These are phyloP conservation scores for Cryptoprocta ferox DNA, from an alignment of 2,797 vertebrate species.

Conservation along the genomic window DNA sequence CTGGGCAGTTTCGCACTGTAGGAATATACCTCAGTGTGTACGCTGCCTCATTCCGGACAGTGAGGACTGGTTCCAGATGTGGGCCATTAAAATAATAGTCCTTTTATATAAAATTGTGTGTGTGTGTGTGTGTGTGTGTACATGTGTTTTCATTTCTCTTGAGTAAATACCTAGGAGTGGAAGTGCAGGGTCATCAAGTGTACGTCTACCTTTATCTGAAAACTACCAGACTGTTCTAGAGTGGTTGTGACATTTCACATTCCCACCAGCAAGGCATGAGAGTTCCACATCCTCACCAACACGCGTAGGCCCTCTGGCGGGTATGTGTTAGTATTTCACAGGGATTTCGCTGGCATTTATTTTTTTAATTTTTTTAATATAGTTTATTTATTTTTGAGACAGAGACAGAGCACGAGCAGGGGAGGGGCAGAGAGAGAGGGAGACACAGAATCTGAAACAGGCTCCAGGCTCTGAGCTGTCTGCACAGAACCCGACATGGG, in stretches of 20 bases:
- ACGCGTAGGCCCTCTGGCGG: background rate
- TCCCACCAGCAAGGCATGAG: background rate
- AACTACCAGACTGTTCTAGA: background rate
- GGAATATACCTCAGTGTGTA: background rate
- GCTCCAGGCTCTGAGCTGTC: no score
- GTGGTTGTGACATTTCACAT: background rate
- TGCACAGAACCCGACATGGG: no score
- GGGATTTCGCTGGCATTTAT: background rate
- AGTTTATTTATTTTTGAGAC: no score
- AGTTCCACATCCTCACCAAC: background rate
- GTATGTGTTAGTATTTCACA: background rate
- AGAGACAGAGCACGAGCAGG: no score
- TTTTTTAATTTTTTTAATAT: background rate
- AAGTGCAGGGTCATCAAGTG: no score
- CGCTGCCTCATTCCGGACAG: background rate
- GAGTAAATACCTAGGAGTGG: no score
- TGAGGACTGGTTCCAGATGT: background rate
- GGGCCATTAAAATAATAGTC: background rate
- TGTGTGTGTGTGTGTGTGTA: no score
- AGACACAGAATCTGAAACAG: no score
- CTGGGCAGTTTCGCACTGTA: background rate
- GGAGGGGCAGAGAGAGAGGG: no score
- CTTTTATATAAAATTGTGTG: background rate
- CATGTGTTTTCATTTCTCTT: no score
- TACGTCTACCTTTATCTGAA: background rate